Evolutionary conservation across 1,140 invertebrate species (phyloP), one percentile per base, ranked within the genome.

Genomic region (Acyrthosiphon pisum): DNA sequence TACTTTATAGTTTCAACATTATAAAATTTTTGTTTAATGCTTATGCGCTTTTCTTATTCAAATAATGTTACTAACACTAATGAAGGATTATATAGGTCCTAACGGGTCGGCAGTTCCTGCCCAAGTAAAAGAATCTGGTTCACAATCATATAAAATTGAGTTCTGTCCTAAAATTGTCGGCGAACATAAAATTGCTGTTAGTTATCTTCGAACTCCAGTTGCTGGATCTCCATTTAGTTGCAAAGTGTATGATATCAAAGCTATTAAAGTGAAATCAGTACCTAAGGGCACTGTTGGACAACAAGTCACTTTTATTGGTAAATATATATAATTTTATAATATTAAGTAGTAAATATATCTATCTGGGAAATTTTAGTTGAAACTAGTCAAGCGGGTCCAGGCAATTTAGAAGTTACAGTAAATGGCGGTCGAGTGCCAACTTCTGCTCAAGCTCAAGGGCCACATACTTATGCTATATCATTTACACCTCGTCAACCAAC

Each of bases 371-470:
- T 94, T 94, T 23, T 95, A 99, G 99, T 99, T 94, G 99, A 99
- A 96, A 99, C 99, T 22, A 98, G 98, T 95, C 98, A 98, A 95
- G 99, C 99, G 48, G 99, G 99, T 48, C 98, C 97, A 50, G 99
- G 99, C 22, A 99, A 99, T 95, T 95, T 99, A 84, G 99, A 99
- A 95, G 99, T 99, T 50, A 99, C 98, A 0, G 99, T 99, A 6
- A 99, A 99, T 94, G 98, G 98, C 83, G 99, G 99, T 1, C 97
- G 98, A 94, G 98, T 99, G 48, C 98, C 99, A 3, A 99, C 99
- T 18, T 98, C 98, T 56, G 99, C 99, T 20, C 98, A 99, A 95
- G 98, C 98, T 30, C 97, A 99, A 95, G 98, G 98, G 83, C 97
- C 98, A 48, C 98, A 99, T 95, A 98, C 98, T 0, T 99, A 99